Evolutionary conservation across 2,113 vertebrate genomes (phyloP).

Genomic region (Verasper variegatus): DNA sequence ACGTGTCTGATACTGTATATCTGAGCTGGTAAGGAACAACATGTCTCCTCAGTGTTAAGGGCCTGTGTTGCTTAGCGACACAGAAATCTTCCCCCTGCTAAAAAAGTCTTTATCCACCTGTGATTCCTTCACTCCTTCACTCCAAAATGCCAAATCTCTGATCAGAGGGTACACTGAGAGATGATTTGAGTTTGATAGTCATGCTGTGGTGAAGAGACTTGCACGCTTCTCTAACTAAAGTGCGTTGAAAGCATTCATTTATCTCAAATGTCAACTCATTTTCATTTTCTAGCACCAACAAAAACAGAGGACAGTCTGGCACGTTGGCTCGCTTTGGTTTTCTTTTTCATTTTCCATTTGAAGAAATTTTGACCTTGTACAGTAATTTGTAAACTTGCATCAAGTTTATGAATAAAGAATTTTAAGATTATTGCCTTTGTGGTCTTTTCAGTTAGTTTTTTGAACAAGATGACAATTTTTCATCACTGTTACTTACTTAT

Average conservation of each 20-base stretch:
- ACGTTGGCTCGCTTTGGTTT: constrained; percentile 59
- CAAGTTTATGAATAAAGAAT: constrained; percentile 90
- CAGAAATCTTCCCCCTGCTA: neutral
- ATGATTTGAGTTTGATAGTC: constrained; percentile 32
- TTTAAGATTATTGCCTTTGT: constrained; percentile 72
- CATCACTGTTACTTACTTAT: too few species aligned
- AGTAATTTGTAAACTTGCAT: constrained; percentile 90
- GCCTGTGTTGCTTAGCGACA: neutral
- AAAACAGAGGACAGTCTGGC: constrained; percentile 37
- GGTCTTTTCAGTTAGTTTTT: neutral
- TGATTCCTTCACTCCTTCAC: constrained; percentile 29
- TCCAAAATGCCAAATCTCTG: constrained; percentile 47
- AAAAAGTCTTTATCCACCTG: constrained; percentile 6
- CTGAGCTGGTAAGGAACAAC: constrained; percentile 1
- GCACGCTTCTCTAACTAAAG: constrained; percentile 65
- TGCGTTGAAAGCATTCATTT: constrained; percentile 49
- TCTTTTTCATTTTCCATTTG: constrained; percentile 68
- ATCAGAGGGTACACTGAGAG: constrained; percentile 22
- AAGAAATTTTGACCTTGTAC: constrained; percentile 85
- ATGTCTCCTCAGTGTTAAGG: constrained; percentile 11
- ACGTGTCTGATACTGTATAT: constrained; percentile 23
- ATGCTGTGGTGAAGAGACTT: constrained; percentile 54
- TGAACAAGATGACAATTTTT: neutral
- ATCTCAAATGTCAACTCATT: constrained; percentile 28
- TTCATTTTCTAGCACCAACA: constrained; percentile 56